Base-by-base conservation (phyloP, 2,888 invertebrate genomes). In the Camponotus fellah region DNA sequence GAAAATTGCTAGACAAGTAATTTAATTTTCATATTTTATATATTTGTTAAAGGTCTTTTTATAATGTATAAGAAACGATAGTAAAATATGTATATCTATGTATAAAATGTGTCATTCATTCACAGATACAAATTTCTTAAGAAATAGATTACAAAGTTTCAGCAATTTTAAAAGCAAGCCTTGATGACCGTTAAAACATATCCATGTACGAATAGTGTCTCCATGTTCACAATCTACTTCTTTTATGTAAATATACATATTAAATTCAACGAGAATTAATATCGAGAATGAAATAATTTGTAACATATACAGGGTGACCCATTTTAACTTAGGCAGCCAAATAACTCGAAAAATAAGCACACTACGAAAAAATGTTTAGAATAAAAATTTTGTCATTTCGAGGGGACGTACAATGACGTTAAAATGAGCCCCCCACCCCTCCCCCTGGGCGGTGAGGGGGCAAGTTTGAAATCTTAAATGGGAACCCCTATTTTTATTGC, bases 81-180 rank as follows among this genome's bases (percentile, higher is more conserved):
- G 26, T 26, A 26, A 21, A 69, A 32, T 49, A 34, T 66, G 43
- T 66, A 17, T 56, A 43, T 46, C 14, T 46, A 43, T 75, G 53
- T 81, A 79, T 65, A 81, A 87, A 84, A 86, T 66, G 83, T 80
- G 77, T 82, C 49, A 69, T 90, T 89, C 86, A 88, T 91, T 87
- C 26, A 76, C 74, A 80, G 37, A 68, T 56, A 49, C 83, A 87
- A 87, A 76, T 88, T 87, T 37, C 71, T 88, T 85, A 86, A 69
- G 76, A 87, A 90, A 82, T 68, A 87, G 87, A 77, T 77, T 91
- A 90, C 68, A 90, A 90, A 26, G 26, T 26, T 2, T 84, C 60
- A 21, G 82, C 76, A 88, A 62, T 14, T 64, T 6, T 62, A 43
- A 66, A 56, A n/a, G 68, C 71, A 80, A 69, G 79, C 62, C 79